Evolutionary conservation across 2,797 vertebrate species (phyloP).

Genomic region (Acanthurus leucopareius): DNA sequence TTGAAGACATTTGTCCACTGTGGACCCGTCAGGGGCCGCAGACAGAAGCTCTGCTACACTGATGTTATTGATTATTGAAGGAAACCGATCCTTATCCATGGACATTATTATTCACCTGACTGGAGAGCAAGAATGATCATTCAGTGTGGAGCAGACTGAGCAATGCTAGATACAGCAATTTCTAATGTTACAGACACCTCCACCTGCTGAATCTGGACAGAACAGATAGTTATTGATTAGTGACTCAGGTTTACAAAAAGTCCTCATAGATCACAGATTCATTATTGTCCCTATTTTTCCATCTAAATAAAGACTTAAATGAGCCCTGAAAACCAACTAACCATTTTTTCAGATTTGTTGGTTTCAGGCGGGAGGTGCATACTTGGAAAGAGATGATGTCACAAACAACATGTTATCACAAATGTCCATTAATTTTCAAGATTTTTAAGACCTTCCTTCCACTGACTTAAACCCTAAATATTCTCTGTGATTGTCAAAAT

Average conservation of each 20-base stretch:
- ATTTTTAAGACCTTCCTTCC: too few species aligned
- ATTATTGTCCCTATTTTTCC: neutral
- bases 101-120: conserved; percentile 50
- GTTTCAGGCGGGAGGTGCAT: neutral
- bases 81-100: conserved; percentile 41
- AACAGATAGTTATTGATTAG: conserved; percentile 21
- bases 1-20: conserved; percentile 51
- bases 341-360: neutral
- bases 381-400: neutral
- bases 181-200: conserved; percentile 27
- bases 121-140: conserved; percentile 8
- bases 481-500: too few species aligned
- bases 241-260: conserved; percentile 6
- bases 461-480: too few species aligned
- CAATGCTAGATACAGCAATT: conserved; percentile 1
- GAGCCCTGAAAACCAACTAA: neutral
- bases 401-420: neutral
- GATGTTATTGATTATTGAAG: conserved; percentile 36
- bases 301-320: neutral
- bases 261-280: neutral
- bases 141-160: conserved; percentile 12
- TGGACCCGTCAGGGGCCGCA: neutral
- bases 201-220: conserved; percentile 4
- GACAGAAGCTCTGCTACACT: conserved; percentile 34
- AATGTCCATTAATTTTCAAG: too few species aligned